Base-by-base conservation (phyloP, 2,888 invertebrate species). In the Phania funesta region DNA sequence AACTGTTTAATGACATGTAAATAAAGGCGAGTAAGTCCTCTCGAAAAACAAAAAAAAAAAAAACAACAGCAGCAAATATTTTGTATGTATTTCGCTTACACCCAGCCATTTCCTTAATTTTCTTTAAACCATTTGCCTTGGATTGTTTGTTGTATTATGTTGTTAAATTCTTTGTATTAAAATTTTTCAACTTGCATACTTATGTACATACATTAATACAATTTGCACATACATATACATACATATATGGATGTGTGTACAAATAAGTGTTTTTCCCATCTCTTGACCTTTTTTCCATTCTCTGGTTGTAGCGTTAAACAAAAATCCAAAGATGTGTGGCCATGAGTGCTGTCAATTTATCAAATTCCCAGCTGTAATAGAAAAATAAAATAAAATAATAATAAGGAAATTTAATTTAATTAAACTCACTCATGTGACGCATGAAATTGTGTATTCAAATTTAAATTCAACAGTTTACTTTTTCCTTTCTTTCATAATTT, bases 1-100 rank as follows among this genome's bases (percentile, higher is more conserved):
- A 85, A 76, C 86, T 85, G 89, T 88, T 89, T 87, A 90, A 90
- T 90, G 90, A 89, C 88, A 89, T 90, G 90, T 89, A 90, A 90
- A 90, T 90, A 88, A 86, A 87, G 78, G 48, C 82, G 29, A 32
- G 73, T 32, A 46, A 41, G 22, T 38, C 8, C 32, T 29, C 18
- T 32, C 24, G 8, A 24, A 32, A 48, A 48, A 48, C 56, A 75
- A 48, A 54, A 20, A 22, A 24, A 32, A 48, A 48, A 48, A 65
- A 75, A 48, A 54, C 20, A 22, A 38, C 56, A 41, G 9, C 16
- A 58, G 3, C 6, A 50, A 76, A 62, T 60, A 56, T 22, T 26
- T 54, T 44, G n/a, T 58, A 38, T 60, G 29, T 68, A 11, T 54
- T 67, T 54, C 52, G n/a, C n/a, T n/a, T n/a, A n/a, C n/a, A 32